Evolutionary conservation across 2,797 vertebrate genomes (phyloP).

Genomic region (Protonibea diacanthus): DNA sequence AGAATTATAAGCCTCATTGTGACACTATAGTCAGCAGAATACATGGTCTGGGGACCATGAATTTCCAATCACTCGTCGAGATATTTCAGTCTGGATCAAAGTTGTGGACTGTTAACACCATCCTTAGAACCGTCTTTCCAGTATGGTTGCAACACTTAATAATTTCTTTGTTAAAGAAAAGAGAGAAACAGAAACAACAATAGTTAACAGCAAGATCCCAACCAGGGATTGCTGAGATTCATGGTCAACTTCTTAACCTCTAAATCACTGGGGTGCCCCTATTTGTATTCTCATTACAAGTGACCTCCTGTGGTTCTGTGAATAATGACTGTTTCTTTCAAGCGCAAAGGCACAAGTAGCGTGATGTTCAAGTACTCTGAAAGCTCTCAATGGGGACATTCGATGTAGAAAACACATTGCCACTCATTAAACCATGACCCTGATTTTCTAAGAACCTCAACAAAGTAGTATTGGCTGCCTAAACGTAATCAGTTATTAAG

Average conservation of each 20-base stretch:
- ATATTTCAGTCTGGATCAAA: background rate
- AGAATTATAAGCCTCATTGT: background rate
- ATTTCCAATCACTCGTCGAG: background rate
- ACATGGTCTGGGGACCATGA: no score
- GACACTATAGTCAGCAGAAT: no score
- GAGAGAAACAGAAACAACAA: background rate
- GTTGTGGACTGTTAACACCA: background rate
- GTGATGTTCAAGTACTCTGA: background rate
- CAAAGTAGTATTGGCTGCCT: background rate
- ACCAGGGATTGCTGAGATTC: background rate
- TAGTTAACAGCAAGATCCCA: no score
- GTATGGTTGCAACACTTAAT: background rate
- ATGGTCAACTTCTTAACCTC: background rate
- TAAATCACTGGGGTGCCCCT: background rate
- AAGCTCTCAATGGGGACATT: background rate
- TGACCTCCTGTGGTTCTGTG: conserved; percentile 13
- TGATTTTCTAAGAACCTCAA: background rate
- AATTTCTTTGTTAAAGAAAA: background rate
- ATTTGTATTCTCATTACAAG: background rate
- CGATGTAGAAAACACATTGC: background rate
- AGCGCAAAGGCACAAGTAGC: background rate
- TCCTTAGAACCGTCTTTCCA: background rate
- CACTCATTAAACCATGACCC: background rate
- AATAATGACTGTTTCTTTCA: background rate
- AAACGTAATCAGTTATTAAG: background rate